A percentile compares a stretch with the other conserved stretches of the same genome.
These are phyloP conservation scores for Drosophila dives DNA, from an alignment of 2,888 invertebrate species.

Conservation along the genomic window DNA sequence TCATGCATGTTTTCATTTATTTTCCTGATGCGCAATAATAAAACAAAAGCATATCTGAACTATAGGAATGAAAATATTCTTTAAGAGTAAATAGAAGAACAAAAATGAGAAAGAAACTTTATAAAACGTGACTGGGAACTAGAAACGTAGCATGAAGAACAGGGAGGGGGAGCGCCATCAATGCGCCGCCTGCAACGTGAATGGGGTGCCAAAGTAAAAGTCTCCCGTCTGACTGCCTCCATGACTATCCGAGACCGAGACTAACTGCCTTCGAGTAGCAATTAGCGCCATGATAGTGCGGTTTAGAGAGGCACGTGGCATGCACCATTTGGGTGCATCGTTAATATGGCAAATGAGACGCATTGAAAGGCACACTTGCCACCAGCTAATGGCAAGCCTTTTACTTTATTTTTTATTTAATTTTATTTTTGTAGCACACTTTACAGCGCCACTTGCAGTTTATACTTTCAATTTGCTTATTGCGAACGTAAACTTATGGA, in stretches of 20 bases:
- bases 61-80: constrained; percentile 31
- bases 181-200: constrained; percentile 15
- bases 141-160: constrained; percentile 1
- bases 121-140: constrained; percentile 71
- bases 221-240: constrained; percentile 44
- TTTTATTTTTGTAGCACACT: constrained; percentile 56
- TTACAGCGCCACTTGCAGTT: constrained; percentile 37
- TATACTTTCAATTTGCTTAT: constrained; percentile 75
- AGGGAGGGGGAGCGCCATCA: neutral
- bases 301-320: constrained; percentile 60
- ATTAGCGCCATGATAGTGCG: constrained; percentile 78
- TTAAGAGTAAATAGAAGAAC: constrained; percentile 47
- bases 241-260: constrained; percentile 28
- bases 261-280: constrained; percentile 71
- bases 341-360: constrained; percentile 68
- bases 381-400: constrained; percentile 22
- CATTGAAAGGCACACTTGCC: constrained; percentile 53
- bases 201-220: constrained; percentile 3
- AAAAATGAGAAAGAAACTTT: constrained; percentile 61
- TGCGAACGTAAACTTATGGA: constrained; percentile 66
- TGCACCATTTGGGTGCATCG: constrained; percentile 37
- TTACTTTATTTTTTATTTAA: constrained; percentile 11
- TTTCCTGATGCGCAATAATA: constrained; percentile 8
- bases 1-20: constrained; percentile 13
- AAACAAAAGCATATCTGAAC: constrained; percentile 40